Percentiles rank a stretch among this genome's conserved stretches.
Evolutionary conservation across 2,113 vertebrate genomes (phyloP).

Genomic region (Spea multiplicata): DNA sequence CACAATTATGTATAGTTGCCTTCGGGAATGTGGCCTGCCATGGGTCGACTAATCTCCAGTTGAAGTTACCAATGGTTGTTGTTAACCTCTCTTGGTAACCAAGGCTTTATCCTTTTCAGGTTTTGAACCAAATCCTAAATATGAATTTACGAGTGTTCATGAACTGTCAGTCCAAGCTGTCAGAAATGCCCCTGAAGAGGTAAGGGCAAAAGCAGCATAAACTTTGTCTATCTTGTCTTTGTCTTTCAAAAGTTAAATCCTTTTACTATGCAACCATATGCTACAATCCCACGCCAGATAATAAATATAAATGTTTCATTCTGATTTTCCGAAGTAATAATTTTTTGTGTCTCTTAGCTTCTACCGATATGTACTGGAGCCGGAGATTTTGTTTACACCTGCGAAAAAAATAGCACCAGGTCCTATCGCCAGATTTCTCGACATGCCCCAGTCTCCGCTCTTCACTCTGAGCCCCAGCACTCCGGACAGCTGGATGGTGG

Average conservation of each 20-base stretch:
- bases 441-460: slow-evolving; percentile 94
- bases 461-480: slow-evolving; percentile 95
- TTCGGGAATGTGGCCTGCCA: no score
- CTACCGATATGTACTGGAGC: slow-evolving; percentile 91
- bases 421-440: slow-evolving; percentile 89
- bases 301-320: no score
- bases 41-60: no score
- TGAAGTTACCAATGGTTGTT: not conserved
- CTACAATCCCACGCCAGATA: no score
- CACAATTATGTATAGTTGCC: no score
- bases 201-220: slow-evolving; percentile 57
- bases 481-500: slow-evolving; percentile 97
- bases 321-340: not conserved
- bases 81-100: not conserved
- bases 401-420: slow-evolving; percentile 81
- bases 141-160: slow-evolving; percentile 93
- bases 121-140: slow-evolving; percentile 88
- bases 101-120: slow-evolving; percentile 65
- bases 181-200: slow-evolving; percentile 97
- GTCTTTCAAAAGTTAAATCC: no score
- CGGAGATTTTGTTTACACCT: slow-evolving; percentile 81
- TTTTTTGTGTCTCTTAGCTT: slow-evolving; percentile 69
- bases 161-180: slow-evolving; percentile 98
- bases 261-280: no score
- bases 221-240: no score